Base-by-base conservation (phyloP, 2,113 vertebrate species). In the Terrapene triunguis region DNA sequence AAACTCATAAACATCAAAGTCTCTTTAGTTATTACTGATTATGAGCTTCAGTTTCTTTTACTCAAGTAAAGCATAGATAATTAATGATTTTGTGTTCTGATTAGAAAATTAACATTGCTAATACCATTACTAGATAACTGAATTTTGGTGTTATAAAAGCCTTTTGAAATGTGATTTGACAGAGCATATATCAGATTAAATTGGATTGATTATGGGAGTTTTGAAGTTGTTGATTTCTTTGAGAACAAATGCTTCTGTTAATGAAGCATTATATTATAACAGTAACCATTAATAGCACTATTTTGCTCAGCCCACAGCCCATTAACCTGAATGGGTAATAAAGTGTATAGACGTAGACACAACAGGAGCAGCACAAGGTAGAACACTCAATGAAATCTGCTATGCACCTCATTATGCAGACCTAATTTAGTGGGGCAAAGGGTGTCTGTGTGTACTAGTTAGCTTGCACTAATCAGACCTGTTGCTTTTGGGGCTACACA, bases 51-150 rank as follows among this genome's bases (percentile, higher is more conserved):
- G 59, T 84, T 95, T 93, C 82, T 95, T 95, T 95, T 93, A 84
- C 85, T 95, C 95, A 95, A 93, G 93, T 93, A 96, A 96, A 57
- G 87, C 96, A 96, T 82, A 88, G 96, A 93, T 97, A 97, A 98
- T 97, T 97, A 98, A 96, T 92, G 95, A 97, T 97, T 94, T 92
- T 92, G 84, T 42, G 6, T 97, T 97, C 95, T 97, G 95, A 98
- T 98, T 97, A 96, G 94, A 95, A 97, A 95, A 97, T 97, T 97
- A 96, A 96, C 95, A 97, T 97, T 96, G 88, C 92, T 97, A 96
- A 96, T 95, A 80, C 82, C 96, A 88, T 96, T 95, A 95, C 38
- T 93, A 97, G 97, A 94, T 95, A 97, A 95, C 95, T 90, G 93
- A 93, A 90, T 96, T 97, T 95, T 42, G 14, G 54, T 96, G 47